Conservation (phyloP, 2,888 invertebrate species). For the Sarcophaga rosellei region DNA sequence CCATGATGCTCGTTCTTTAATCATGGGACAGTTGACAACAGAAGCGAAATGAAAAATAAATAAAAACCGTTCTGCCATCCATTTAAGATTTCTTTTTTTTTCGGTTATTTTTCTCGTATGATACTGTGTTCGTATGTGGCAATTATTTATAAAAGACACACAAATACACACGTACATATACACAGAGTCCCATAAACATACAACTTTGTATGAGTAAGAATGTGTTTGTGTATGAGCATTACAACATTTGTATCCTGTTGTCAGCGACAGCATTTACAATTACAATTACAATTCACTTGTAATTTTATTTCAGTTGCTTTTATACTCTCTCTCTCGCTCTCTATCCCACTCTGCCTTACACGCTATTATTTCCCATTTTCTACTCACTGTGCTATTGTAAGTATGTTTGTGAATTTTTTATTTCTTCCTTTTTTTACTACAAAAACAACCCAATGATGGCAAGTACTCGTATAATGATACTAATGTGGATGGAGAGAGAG, state of each 20-base stretch:
- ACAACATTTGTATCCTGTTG: constrained; percentile 41
- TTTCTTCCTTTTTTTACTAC: constrained; percentile 11
- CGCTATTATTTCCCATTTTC: not conserved
- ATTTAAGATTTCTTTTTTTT: not conserved
- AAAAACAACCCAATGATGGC: constrained; percentile 22
- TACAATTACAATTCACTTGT: constrained; percentile 19
- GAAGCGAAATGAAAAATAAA: not conserved
- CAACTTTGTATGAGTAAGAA: not conserved
- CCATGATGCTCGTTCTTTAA: too few species aligned
- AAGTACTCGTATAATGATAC: constrained; percentile 52
- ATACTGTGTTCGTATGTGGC: not conserved
- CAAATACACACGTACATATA: not conserved
- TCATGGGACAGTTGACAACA: not conserved
- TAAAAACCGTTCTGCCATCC: not conserved
- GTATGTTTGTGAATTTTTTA: not conserved
- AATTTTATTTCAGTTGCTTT: constrained; percentile 19
- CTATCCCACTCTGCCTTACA: not conserved
- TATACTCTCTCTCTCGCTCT: not conserved
- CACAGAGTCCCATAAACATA: not conserved
- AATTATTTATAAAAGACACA: not conserved
- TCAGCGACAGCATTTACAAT: constrained; percentile 44
- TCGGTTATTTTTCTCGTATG: not conserved
- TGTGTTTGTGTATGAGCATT: not conserved
- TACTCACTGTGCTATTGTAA: not conserved
- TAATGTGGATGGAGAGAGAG: constrained; percentile 10